Evolutionary conservation across 2,797 vertebrate species (phyloP).

Genomic region (Acomys russatus): DNA sequence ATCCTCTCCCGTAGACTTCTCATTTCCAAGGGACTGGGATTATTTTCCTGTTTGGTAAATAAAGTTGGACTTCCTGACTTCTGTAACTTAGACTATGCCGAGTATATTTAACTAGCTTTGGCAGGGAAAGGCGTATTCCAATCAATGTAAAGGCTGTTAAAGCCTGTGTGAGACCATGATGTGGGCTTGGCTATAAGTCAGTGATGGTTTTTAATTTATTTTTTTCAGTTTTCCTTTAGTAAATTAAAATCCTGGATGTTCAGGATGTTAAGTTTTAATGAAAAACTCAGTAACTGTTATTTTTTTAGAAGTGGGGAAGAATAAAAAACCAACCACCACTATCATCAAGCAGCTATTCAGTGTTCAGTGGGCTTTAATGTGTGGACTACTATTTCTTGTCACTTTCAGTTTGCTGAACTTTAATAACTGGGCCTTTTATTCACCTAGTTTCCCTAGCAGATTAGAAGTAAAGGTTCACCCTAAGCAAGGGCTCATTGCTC

Average conservation of each 20-base stretch:
- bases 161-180: background rate
- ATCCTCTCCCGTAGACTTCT: background rate
- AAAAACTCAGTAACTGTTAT: slow-evolving; percentile 47
- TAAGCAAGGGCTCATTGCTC: background rate
- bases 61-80: slow-evolving; percentile 61
- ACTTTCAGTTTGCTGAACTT: slow-evolving; percentile 1
- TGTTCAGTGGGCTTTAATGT: slow-evolving; percentile 64
- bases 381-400: slow-evolving; percentile 50
- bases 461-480: background rate
- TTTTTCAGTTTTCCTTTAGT: slow-evolving; percentile 56
- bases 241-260: slow-evolving; percentile 52
- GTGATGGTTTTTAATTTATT: slow-evolving; percentile 47
- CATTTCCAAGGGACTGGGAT: background rate
- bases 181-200: background rate
- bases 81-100: background rate
- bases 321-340: background rate
- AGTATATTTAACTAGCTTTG: slow-evolving; percentile 61
- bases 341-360: slow-evolving; percentile 17
- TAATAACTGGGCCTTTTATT: background rate
- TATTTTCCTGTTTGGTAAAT: slow-evolving; percentile 79
- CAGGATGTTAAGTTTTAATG: slow-evolving; percentile 60
- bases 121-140: slow-evolving; percentile 54
- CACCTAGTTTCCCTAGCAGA: background rate
- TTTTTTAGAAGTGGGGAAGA: background rate
- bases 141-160: slow-evolving; percentile 42